Percentiles rank a stretch among this genome's conserved stretches.
These are phyloP conservation scores for Agrotis puta DNA, from an alignment of 2,888 invertebrate species.

Conservation along the genomic window DNA sequence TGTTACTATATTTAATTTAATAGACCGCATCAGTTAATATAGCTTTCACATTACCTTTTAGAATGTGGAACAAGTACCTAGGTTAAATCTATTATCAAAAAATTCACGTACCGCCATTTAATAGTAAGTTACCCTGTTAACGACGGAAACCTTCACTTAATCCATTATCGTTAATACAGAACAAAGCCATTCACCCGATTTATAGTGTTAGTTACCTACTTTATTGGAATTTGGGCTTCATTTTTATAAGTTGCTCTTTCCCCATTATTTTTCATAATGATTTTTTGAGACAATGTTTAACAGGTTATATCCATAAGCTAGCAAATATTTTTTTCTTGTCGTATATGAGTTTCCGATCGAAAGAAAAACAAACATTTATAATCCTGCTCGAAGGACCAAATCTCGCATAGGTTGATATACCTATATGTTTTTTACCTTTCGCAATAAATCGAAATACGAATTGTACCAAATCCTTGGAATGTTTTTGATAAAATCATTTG, in stretches of 20 bases:
- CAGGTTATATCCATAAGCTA: too few relatives aligned
- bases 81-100: neutral
- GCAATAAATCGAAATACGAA: constrained; percentile 20
- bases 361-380: neutral
- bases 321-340: too few relatives aligned
- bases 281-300: neutral
- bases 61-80: neutral
- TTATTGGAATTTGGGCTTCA: neutral
- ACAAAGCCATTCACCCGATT: constrained; percentile 19
- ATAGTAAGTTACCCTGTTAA: constrained; percentile 14
- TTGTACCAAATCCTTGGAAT: neutral
- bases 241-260: neutral
- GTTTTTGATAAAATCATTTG: constrained; percentile 22
- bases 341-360: neutral
- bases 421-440: neutral
- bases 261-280: neutral
- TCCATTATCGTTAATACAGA: constrained; percentile 36
- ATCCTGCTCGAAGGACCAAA: constrained; percentile 27
- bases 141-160: constrained; percentile 20
- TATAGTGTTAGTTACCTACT: constrained; percentile 6
- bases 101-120: neutral
- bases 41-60: too few relatives aligned
- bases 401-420: neutral
- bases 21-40: too few relatives aligned
- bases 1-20: too few relatives aligned